phyloP scores from a whole-genome alignment of 2,797 vertebrate genomes.

The Euthynnus affinis region DNA sequence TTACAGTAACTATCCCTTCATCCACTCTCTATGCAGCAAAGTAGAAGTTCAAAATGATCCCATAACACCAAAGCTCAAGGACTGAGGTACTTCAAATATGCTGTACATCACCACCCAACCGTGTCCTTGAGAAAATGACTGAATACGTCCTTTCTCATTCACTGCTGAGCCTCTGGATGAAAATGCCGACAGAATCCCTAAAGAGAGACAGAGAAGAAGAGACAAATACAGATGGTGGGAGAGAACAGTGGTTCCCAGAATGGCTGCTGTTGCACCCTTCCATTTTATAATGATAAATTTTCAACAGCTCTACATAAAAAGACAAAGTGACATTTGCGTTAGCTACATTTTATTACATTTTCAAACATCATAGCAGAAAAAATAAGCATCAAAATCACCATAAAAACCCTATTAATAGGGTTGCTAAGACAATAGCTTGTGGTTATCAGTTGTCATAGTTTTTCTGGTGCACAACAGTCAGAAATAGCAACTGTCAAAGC shows the following conservation, averaged over 20 bases:
- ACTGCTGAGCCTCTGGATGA: not conserved
- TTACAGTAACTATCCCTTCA: not conserved
- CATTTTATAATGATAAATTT: not conserved
- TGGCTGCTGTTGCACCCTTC: not conserved
- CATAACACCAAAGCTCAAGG: not conserved
- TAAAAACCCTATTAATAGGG: not conserved
- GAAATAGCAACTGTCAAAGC: not conserved
- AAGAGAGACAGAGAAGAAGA: not conserved
- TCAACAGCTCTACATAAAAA: not conserved
- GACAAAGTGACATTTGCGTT: not conserved
- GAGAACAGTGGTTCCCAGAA: not conserved
- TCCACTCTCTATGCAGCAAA: not conserved
- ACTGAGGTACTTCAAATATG: not conserved
- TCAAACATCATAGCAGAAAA: not conserved
- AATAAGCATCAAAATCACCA: not conserved
- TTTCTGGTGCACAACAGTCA: not conserved
- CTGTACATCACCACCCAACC: not conserved
- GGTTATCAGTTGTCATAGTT: not conserved
- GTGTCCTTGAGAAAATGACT: slow-evolving; percentile 5
- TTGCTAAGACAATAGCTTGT: not conserved
- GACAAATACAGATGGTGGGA: not conserved
- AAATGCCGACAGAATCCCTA: not conserved
- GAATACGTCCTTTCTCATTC: not conserved
- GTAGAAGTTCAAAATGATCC: not conserved
- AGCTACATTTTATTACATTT: not conserved